These are phyloP conservation scores for Micromys minutus DNA, from an alignment of 2,113 vertebrate species.

Conservation along the genomic window DNA sequence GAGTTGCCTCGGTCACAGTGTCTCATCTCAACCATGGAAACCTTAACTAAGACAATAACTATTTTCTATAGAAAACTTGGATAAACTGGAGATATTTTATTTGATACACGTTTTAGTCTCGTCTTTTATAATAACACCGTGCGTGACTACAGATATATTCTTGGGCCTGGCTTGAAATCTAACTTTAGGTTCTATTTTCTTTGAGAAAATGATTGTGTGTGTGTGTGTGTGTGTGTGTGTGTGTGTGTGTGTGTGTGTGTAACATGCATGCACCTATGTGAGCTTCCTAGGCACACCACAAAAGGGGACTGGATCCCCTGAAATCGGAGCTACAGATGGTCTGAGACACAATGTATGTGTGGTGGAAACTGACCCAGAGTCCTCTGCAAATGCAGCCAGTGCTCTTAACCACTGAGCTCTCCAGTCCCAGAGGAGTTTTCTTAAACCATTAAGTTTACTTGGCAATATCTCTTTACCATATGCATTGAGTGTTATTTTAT, in stretches of 20 bases:
- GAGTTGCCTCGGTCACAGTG: too few relatives aligned
- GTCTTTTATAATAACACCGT: neutral
- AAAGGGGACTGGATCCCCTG: neutral
- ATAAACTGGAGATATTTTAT: neutral
- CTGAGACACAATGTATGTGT: neutral
- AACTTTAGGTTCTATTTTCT: neutral
- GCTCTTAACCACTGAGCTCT: neutral
- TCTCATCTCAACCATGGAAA: too few relatives aligned
- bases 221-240: neutral
- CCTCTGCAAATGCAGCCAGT: neutral
- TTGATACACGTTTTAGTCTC: neutral
- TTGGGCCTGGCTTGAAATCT: constrained; percentile 12
- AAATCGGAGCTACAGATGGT: neutral
- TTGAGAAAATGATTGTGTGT: neutral
- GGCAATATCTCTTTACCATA: neutral
- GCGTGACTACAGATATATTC: neutral
- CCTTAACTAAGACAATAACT: neutral
- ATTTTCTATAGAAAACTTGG: neutral
- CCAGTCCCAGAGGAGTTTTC: neutral
- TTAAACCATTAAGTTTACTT: neutral
- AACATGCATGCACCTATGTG: neutral
- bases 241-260: neutral
- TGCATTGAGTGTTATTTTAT: constrained; percentile 12
- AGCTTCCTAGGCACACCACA: neutral
- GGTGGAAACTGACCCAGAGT: neutral